phyloP scores from a whole-genome alignment of 2,888 invertebrate genomes.

The Sialis lutaria region DNA sequence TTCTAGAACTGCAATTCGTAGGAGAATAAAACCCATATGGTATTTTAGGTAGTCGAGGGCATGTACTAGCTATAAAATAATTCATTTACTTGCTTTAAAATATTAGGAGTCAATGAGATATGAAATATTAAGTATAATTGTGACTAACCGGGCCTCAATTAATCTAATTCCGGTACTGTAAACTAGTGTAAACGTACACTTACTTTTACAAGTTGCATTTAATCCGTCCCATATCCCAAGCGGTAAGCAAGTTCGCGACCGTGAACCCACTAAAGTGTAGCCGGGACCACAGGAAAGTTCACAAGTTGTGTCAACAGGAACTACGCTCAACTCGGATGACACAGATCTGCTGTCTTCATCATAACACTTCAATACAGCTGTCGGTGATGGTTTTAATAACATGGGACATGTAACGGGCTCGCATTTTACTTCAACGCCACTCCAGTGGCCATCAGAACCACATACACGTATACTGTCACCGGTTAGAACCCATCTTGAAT shows the following conservation, averaged over 20 bases:
- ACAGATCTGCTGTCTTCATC: slow-evolving; percentile 14
- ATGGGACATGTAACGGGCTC: too few relatives aligned
- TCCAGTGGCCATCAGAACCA: slow-evolving; percentile 44
- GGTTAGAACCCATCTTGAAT: not conserved
- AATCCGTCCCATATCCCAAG: slow-evolving; percentile 52
- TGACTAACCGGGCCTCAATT: not conserved
- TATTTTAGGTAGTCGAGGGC: slow-evolving; percentile 30
- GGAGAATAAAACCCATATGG: slow-evolving; percentile 35
- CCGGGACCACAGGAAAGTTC: slow-evolving; percentile 44
- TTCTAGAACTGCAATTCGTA: slow-evolving; percentile 30
- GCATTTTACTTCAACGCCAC: slow-evolving; percentile 42
- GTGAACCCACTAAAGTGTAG: slow-evolving; percentile 41
- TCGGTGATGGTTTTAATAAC: slow-evolving; percentile 25
- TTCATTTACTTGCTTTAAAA: too few relatives aligned
- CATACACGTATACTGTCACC: slow-evolving; percentile 38
- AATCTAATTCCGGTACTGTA: too few relatives aligned
- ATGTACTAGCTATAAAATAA: slow-evolving; percentile 23
- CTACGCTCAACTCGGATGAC: slow-evolving; percentile 22
- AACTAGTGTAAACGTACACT: slow-evolving; percentile 9
- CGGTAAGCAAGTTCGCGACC: slow-evolving; percentile 43
- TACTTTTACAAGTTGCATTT: slow-evolving; percentile 43
- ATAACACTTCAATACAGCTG: slow-evolving; percentile 35
- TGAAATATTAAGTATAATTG: too few relatives aligned
- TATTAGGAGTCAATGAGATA: too few relatives aligned
- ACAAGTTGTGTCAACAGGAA: slow-evolving; percentile 45